Base-by-base conservation (phyloP, 2,888 invertebrate species). In the Capitulum mitella region DNA sequence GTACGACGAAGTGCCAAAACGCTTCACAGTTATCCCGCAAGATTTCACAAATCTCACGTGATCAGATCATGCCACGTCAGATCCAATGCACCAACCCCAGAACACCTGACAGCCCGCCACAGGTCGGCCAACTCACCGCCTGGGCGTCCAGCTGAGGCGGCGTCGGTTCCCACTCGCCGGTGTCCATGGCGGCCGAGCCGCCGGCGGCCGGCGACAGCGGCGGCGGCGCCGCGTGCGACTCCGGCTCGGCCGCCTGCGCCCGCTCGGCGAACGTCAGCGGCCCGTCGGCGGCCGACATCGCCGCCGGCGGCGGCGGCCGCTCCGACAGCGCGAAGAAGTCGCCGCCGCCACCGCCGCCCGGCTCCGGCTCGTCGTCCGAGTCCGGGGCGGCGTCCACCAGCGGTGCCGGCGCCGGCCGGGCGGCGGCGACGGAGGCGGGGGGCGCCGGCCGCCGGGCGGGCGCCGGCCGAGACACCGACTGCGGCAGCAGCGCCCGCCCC, bases 311-410 rank as follows among this genome's bases (percentile, higher is more conserved):
- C 29, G 46, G 75, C 29, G 5, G 10, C 1, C 26, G 12, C 37
- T 74, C 74, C 43, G 75, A 12, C 75, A 75, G 75, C 12, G 75
- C 43, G 75, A 75, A 75, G 29, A 75, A 75, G 75, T 75, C 75
- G 16, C 29, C 43, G 75, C 29, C 46, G 29, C 29, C 43, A 16
- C 43, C 75, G 22, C 32, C 3, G 14, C 8, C 29, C 29, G 8
- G 29, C 29, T 5, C 43, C 43, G 43, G 43, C 43, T 54, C 54
- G n/a, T 74, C 74, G 26, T 74, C 74, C 10, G 74, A 74, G n/a
- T 74, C 74, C 3, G 74, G n/a, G 3, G 46, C 32, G 19, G 16
- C 70, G 5, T 8, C 16, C 26, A 34, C 26, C 43, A 43, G 43
- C 40, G 37, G 40, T 2, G 74, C 40, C 37, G 14, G 40, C 29